These are phyloP conservation scores for Telenomus remus DNA, from an alignment of 1,140 invertebrate species.

Conservation along the genomic window DNA sequence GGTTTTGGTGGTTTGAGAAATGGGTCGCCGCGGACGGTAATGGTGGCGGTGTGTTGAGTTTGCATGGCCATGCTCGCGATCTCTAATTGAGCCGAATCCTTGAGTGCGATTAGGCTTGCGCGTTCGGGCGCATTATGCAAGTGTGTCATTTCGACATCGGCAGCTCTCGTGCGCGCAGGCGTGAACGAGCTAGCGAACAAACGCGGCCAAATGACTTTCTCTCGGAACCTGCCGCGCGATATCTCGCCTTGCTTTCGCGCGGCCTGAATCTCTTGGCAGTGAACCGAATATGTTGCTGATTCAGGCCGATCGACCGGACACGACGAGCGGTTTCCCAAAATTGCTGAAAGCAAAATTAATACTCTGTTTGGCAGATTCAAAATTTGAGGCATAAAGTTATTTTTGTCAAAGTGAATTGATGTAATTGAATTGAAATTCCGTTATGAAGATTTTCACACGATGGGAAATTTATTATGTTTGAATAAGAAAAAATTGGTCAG, in stretches of 20 bases:
- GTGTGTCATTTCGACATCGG: constrained; percentile 57
- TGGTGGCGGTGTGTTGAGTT: neutral
- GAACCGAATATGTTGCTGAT: constrained; percentile 58
- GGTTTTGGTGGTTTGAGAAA: neutral
- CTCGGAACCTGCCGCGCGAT: constrained; percentile 57
- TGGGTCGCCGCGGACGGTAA: neutral
- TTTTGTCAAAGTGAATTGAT: too few species aligned
- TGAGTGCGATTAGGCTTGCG: constrained; percentile 53
- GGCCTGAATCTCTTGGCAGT: constrained; percentile 62
- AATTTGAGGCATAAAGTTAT: too few species aligned
- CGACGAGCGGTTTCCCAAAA: constrained; percentile 47
- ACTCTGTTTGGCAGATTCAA: neutral
- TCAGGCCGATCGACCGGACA: constrained; percentile 48
- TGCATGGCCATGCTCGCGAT: constrained; percentile 50
- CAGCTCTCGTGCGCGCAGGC: constrained; percentile 30
- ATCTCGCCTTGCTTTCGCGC: constrained; percentile 60
- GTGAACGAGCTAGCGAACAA: constrained; percentile 42
- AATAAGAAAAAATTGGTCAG: too few species aligned
- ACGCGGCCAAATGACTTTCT: constrained; percentile 62
- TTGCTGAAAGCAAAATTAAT: constrained; percentile 7
- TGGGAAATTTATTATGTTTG: too few species aligned
- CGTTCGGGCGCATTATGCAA: constrained; percentile 54
- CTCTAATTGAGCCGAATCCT: constrained; percentile 58
- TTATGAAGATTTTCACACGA: too few species aligned
- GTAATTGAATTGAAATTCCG: too few species aligned